Percentiles rank a stretch among this genome's conserved stretches.
Evolutionary conservation across 1,140 invertebrate genomes (phyloP).

Genomic region (Drosophila nikananu): DNA sequence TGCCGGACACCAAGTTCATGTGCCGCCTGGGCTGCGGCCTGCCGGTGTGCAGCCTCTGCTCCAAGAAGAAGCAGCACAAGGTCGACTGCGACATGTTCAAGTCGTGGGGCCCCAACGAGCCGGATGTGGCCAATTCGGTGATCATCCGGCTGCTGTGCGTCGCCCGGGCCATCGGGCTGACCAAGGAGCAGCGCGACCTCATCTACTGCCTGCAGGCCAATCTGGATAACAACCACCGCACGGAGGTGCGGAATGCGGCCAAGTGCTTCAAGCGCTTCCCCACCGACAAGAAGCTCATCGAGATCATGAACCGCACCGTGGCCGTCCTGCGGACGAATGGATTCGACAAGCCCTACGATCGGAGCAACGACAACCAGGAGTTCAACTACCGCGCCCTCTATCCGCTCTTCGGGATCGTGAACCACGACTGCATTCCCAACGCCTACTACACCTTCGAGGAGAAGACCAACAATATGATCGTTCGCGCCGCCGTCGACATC

Average conservation of each 20-base stretch:
- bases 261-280: constrained; percentile 87
- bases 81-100: constrained; percentile 88
- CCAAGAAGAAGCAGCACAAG: constrained; percentile 86
- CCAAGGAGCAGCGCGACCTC: constrained; percentile 86
- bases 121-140: constrained; percentile 86
- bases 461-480: constrained; percentile 87
- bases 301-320: constrained; percentile 86
- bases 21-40: constrained; percentile 85
- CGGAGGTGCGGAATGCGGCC: constrained; percentile 88
- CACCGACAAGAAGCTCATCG: constrained; percentile 85
- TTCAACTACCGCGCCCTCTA: constrained; percentile 90
- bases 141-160: constrained; percentile 87
- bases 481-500: constrained; percentile 89
- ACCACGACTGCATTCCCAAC: constrained; percentile 92
- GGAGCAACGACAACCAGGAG: constrained; percentile 85
- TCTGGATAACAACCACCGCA: constrained; percentile 86
- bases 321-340: constrained; percentile 90
- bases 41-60: constrained; percentile 86
- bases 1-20: constrained; percentile 85
- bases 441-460: constrained; percentile 89
- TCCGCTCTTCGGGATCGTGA: constrained; percentile 90
- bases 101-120: constrained; percentile 86
- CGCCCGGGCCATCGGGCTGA: constrained; percentile 87
- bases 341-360: constrained; percentile 88
- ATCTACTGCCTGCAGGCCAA: constrained; percentile 87